Base-by-base conservation (phyloP, 2,797 vertebrate species). In the Dicrostonyx torquatus region DNA sequence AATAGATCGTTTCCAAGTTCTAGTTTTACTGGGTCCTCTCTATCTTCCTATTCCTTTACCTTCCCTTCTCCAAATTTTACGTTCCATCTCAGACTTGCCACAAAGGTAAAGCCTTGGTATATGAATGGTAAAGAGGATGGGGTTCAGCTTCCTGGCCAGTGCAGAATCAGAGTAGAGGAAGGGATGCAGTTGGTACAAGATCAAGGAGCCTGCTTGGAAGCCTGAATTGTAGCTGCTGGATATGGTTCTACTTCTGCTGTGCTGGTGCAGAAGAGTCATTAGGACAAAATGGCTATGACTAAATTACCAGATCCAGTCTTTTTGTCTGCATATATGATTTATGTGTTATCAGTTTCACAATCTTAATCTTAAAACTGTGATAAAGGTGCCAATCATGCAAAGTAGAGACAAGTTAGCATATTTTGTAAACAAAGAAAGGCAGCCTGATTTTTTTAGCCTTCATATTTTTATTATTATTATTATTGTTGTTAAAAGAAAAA, bases 131-230 rank as follows among this genome's bases (percentile, higher is more conserved):
- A 50, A 70, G 9, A 79, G 26, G 34, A n/a, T n/a, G 22, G 31
- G 8, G 43, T 31, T 45, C 26, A 15, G 3, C 37, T 45, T 0
- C 6, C 4, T 88, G 20, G 43, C 75, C 80, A 2, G 2, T 8
- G 14, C 12, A 64, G 6, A n/a, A 2, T 22, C 14, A 48, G 24
- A 29, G 62, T 15, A 66, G 2, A 84, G 24, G n/a, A 34, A 66
- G 0, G 6, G 58, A 13, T 43, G 18, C 1, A 22, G 14, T 0
- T 5, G 12, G 4, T n/a, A 12, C 20, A 26, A 66, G 10, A 3
- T 55, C 40, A 66, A 6, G 4, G 4, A 0, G 5, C 5, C 18
- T 3, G 3, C 1, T 7, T 8, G 8, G 48, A 48, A 22, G 26
- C 48, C n/a, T 85, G 40, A 29, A 9, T 9, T 34, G 0, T 13